Conservation (phyloP, 2,797 vertebrate genomes). For the Chromobotia macracanthus region DNA sequence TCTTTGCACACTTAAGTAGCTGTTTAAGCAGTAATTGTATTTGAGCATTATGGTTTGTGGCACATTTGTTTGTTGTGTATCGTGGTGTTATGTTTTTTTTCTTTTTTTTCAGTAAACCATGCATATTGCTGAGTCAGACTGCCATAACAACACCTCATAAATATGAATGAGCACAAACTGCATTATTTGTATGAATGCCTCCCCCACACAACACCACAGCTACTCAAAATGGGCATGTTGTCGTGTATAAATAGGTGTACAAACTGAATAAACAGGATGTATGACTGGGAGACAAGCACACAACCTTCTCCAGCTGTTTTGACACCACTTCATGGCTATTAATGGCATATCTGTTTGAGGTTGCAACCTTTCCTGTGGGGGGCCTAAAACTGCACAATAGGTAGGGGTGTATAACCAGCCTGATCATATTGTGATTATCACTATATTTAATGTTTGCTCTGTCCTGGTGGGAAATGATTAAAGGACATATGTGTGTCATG, state of each 20-base stretch:
- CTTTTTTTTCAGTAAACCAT: background rate
- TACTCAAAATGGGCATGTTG: conserved; percentile 17
- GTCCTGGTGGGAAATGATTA: background rate
- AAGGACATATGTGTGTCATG: background rate
- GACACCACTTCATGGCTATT: background rate
- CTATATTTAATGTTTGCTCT: conserved; percentile 31
- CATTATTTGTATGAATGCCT: conserved; percentile 23
- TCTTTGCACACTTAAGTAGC: conserved; percentile 1
- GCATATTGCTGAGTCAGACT: conserved; percentile 42
- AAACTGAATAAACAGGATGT: conserved; percentile 7
- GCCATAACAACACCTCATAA: conserved; percentile 38
- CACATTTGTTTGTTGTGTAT: background rate
- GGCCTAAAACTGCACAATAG: conserved; percentile 17
- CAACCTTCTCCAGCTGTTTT: conserved; percentile 19
- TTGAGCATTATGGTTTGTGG: background rate
- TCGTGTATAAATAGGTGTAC: conserved; percentile 9
- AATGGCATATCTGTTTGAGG: conserved; percentile 43
- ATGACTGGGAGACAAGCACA: background rate
- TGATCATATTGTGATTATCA: conserved; percentile 31
- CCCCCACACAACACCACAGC: conserved; percentile 1
- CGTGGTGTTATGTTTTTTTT: background rate
- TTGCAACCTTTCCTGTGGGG: conserved; percentile 38
- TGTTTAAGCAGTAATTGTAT: background rate
- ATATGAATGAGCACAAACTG: conserved; percentile 40
- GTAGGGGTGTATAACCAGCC: conserved; percentile 21